Base-by-base conservation (phyloP, 2,797 vertebrate species). In the Mastacembelus armatus region DNA sequence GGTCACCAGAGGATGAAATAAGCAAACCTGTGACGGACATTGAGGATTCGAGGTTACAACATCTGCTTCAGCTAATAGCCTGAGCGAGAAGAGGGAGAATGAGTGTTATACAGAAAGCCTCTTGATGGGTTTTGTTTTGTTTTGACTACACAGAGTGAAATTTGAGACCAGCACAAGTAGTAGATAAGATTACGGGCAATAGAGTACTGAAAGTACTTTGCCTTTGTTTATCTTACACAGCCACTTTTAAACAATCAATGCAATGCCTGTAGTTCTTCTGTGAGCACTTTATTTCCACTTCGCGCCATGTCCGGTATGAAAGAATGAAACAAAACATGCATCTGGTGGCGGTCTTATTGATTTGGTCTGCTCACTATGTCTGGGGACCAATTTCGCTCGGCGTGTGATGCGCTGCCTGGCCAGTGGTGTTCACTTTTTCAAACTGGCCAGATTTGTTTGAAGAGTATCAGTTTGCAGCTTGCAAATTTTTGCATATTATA, bases 211-310 rank as follows among this genome's bases (percentile, higher is more conserved):
- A 74, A 42, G 7, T 40, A 4, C 19, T 64, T 58, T 59, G 33
- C 24, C 22, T 77, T 67, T 35, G 45, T 73, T 74, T 72, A 50
- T 65, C 58, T 48, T 33, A 4, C 19, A 57, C 58, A 84, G 66
- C 59, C 42, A 14, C 76, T 57, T 77, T 57, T 22, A 16, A 36
- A 40, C 49, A 80, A 86, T 85, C 82, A 66, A 85, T 89, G 70
- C 5, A n/a, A 43, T 12, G 10, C 52, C 67, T 48, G 49, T 39
- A 24, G 67, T 65, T 59, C 47, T 42, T 68, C 44, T 15, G 2
- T 21, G 39, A 39, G 24, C 10, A 27, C 32, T 54, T 66, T 52
- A 45, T 49, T 76, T 61, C 9, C 63, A 26, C 39, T 32, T 71
- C 54, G 45, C 39, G 32, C 48, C 55, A 55, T 62, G 63, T 76